Evolutionary conservation across 2,113 vertebrate species (phyloP).

Genomic region (Coregonus clupeaformis): DNA sequence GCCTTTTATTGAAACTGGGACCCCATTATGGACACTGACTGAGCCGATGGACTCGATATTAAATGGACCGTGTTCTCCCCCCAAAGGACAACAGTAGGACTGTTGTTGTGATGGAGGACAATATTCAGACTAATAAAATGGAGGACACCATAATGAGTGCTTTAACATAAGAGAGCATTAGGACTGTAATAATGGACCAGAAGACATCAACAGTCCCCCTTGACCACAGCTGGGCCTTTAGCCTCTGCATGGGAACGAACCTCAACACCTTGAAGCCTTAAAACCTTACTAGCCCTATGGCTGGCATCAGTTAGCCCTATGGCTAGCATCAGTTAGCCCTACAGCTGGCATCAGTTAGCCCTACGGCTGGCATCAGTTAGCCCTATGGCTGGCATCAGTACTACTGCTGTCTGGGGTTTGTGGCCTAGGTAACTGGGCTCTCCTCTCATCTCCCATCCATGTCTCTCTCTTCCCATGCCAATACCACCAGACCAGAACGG

Average conservation of each 20-base stretch:
- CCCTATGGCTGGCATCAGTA: not conserved
- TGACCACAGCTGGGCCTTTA: not conserved
- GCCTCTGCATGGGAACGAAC: conserved; percentile 27
- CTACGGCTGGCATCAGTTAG: too few species aligned
- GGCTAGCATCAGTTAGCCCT: not conserved
- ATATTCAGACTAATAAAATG: conserved; percentile 16
- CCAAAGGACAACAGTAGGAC: conserved; percentile 14
- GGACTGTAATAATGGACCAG: too few species aligned
- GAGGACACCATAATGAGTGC: too few species aligned
- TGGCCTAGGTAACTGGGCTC: not conserved
- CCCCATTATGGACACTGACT: conserved; percentile 10
- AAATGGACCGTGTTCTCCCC: conserved; percentile 30
- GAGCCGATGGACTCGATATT: conserved; percentile 24
- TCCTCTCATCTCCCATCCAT: not conserved
- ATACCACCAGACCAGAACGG: conserved; percentile 10
- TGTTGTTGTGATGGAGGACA: conserved; percentile 32
- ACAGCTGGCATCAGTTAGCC: not conserved
- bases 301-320: too few species aligned
- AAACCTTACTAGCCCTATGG: conserved; percentile 22
- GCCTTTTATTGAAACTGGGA: conserved; percentile 29
- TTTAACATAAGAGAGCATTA: too few species aligned
- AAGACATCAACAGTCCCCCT: too few species aligned
- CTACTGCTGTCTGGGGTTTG: conserved; percentile 25
- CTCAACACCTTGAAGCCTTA: too few species aligned
- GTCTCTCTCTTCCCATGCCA: conserved; percentile 32